These are phyloP conservation scores for Scolanthus callimorphus DNA, from an alignment of 92 coral and sea anemone genomes.

Conservation along the genomic window DNA sequence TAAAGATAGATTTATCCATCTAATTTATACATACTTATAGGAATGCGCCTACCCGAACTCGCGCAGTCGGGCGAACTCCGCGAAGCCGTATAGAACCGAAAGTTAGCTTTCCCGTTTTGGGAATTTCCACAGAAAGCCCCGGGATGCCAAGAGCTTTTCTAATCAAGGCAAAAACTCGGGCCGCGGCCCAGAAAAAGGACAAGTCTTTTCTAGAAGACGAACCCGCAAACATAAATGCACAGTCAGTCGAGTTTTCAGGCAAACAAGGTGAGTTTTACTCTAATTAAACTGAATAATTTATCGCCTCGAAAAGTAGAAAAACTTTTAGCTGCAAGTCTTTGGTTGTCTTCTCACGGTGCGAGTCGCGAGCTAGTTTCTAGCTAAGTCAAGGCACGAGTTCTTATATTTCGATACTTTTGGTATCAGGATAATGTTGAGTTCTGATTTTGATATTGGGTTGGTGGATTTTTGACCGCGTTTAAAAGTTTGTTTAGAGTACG, in stretches of 20 bases:
- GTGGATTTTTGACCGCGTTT: too few relatives aligned
- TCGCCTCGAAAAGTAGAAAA: constrained; percentile 2
- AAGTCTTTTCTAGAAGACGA: constrained; percentile 18
- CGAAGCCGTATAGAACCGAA: constrained; percentile 25
- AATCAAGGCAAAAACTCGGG: constrained; percentile 16
- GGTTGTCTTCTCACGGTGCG: too few relatives aligned
- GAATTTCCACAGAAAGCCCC: constrained; percentile 23
- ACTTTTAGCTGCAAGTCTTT: too few relatives aligned
- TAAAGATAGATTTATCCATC: constrained; percentile 35
- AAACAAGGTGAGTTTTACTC: constrained; percentile 18
- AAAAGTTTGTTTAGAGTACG: neutral
- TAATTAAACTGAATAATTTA: neutral
- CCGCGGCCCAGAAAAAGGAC: constrained; percentile 21
- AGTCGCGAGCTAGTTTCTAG: too few relatives aligned
- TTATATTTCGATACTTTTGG: too few relatives aligned
- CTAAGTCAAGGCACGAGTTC: too few relatives aligned
- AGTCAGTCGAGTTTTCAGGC: constrained; percentile 7
- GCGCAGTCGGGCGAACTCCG: constrained; percentile 46
- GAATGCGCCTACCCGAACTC: constrained; percentile 32
- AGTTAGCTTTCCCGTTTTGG: constrained; percentile 44
- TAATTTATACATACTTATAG: constrained; percentile 21
- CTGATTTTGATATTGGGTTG: too few relatives aligned
- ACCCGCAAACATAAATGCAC: constrained; percentile 23
- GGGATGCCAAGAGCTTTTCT: constrained; percentile 78
- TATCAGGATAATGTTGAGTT: too few relatives aligned